These are phyloP conservation scores for Cynopterus brachyotis DNA, from an alignment of 2,113 vertebrate species.

Conservation along the genomic window DNA sequence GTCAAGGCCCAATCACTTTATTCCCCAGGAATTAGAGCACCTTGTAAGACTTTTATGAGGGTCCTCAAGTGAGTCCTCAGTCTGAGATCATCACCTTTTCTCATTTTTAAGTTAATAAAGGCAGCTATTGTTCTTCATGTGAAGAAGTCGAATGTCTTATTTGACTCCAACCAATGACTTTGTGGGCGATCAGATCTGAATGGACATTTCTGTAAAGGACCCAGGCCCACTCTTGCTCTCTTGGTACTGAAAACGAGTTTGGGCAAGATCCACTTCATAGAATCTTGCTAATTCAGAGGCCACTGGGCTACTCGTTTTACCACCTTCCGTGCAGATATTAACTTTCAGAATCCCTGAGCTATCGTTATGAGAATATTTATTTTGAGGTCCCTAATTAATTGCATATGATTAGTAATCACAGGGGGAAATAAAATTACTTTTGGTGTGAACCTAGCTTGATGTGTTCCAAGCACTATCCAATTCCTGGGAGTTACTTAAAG, in stretches of 20 bases:
- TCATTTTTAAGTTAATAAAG: not conserved
- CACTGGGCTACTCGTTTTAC: conserved; percentile 45
- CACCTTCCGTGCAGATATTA: not conserved
- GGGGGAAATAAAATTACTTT: not conserved
- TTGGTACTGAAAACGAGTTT: conserved; percentile 41
- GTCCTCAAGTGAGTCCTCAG: not conserved
- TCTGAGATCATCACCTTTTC: not conserved
- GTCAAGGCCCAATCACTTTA: not conserved
- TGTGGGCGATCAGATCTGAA: not conserved
- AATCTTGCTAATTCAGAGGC: conserved; percentile 3
- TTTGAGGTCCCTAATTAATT: conserved; percentile 4
- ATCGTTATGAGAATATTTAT: not conserved
- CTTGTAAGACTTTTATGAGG: not conserved
- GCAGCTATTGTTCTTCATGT: not conserved
- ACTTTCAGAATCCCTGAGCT: conserved; percentile 46
- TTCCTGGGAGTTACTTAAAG: conserved; percentile 3
- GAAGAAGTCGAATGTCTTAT: not conserved
- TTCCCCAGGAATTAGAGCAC: not conserved
- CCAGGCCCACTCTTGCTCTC: not conserved
- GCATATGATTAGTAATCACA: not conserved
- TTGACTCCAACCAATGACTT: not conserved
- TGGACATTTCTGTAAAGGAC: not conserved
- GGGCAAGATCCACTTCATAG: conserved; percentile 2
- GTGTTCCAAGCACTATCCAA: not conserved
- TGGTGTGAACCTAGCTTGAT: not conserved